Evolutionary conservation across 2,797 vertebrate genomes (phyloP).

Genomic region (Pristis pectinata): DNA sequence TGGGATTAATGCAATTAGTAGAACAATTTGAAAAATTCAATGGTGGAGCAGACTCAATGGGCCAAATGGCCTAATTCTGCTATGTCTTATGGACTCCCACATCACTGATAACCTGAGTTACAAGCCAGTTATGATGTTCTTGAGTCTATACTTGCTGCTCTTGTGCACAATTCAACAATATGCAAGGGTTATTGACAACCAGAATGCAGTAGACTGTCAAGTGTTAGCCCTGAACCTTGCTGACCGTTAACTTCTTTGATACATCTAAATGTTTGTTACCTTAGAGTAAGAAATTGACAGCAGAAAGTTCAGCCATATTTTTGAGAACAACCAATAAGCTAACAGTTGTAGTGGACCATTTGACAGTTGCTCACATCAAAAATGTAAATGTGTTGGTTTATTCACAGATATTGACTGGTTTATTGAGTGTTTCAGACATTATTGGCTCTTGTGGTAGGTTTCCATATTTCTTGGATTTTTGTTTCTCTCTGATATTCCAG

Average conservation of each 20-base stretch:
- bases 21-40: no score
- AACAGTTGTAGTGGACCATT: neutral
- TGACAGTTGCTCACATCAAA: neutral
- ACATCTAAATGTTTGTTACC: neutral
- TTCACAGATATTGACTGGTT: neutral
- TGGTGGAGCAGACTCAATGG: no score
- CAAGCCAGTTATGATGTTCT: neutral
- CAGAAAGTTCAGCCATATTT: neutral
- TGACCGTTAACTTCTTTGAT: neutral
- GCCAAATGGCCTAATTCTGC: no score
- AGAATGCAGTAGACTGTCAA: neutral
- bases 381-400: neutral
- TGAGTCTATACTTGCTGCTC: neutral
- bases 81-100: neutral
- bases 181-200: neutral
- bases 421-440: neutral
- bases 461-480: neutral
- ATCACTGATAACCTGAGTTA: neutral
- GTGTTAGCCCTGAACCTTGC: neutral
- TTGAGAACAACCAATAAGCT: neutral
- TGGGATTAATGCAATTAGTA: no score
- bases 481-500: conserved; percentile 52
- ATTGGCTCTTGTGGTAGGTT: no score
- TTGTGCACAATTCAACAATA: neutral
- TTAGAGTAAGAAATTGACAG: neutral